Base-by-base conservation (phyloP, 2,888 invertebrate species). In the Coecobrya sp. region DNA sequence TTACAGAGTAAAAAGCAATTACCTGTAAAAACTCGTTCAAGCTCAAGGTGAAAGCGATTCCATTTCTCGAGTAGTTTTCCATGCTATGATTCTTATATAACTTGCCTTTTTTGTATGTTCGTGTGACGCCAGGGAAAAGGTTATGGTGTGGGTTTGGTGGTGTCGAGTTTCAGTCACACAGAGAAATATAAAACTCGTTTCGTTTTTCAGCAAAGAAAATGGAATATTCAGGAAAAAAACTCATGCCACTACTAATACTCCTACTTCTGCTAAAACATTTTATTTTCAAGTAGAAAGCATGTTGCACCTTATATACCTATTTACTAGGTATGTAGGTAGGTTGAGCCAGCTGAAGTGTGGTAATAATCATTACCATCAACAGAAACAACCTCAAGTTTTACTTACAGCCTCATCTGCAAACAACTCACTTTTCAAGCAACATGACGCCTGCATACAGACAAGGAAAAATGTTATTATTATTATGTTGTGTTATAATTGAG, bases 301-400 rank as follows among this genome's bases (percentile, higher is more conserved):
- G 73, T 42, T 73, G 42, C 73, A 73, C 68, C 42, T 42, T n/a
- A 36, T n/a, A 36, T 36, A 2, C 36, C 36, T 49, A 49, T 49
- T 49, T 49, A 49, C 49, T 13, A 7, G 4, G 10, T 70, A 3
- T 10, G 68, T 13, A 7, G 4, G 10, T 70, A 3, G 27, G 68
- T 30, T 30, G 16, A 13, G 36, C 8, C 73, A 16, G 25, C 25
- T 76, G 25, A 49, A 45, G 45, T 45, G 49, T 45, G 1, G 76
- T 25, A 76, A 76, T 76, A 76, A 76, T 76, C 76, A 76, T 76
- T 76, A 76, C 76, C 76, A 76, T 76, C 76, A 76, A 27, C 76
- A 45, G 22, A 76, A 76, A 76, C 27, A 76, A 49, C 76, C 49
- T 76, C 42, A 68, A 68, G 36, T 36, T 13, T 68, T 68, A 68